Conservation (phyloP, 2,113 vertebrate species). For the Psammodynastes pulverulentus region DNA sequence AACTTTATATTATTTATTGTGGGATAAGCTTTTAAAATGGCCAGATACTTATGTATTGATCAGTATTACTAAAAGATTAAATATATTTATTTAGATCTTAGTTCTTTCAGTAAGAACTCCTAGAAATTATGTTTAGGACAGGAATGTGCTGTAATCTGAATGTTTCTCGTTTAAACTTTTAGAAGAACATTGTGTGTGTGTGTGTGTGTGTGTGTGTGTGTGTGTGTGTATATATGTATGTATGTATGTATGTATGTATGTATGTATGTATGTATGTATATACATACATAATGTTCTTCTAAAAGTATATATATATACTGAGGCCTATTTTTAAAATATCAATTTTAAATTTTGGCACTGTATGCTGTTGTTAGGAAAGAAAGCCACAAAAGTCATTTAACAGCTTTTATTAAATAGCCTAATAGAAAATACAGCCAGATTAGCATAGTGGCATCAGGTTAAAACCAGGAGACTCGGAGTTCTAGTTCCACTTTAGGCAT, state of each 20-base stretch:
- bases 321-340: background rate
- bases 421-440: background rate
- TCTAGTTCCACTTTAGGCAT: background rate
- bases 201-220: no score
- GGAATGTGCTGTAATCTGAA: background rate
- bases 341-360: background rate
- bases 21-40: background rate
- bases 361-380: rapidly evolving
- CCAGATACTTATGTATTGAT: background rate
- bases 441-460: background rate
- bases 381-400: background rate
- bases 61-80: background rate
- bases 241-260: no score
- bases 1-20: background rate
- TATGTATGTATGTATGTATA: no score
- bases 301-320: rapidly evolving
- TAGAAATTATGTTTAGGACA: background rate
- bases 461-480: background rate
- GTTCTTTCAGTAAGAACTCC: background rate
- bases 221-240: no score
- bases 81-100: background rate
- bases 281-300: no score
- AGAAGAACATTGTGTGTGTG: no score
- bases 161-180: no score
- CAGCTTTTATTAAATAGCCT: slow-evolving; percentile 1